phyloP scores from a whole-genome alignment of 92 coral and sea anemone genomes.

The Isaurus tuberculatus region DNA sequence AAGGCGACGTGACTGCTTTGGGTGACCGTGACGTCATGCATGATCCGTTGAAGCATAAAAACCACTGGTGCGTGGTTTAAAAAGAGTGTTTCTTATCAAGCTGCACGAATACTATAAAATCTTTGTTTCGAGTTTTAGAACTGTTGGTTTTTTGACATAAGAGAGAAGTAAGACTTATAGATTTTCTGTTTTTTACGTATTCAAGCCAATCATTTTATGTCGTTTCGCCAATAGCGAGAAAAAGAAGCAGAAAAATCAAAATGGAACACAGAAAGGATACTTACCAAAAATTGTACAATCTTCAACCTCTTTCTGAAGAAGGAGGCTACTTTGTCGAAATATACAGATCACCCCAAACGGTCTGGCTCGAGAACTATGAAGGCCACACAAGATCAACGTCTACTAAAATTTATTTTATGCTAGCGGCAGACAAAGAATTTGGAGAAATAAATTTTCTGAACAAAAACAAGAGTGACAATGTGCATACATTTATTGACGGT shows the following conservation, averaged over 20 bases:
- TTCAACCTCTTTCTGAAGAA: constrained; percentile 82
- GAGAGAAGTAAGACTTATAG: not conserved
- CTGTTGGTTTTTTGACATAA: not conserved
- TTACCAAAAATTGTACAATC: constrained; percentile 35
- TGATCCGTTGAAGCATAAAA: too few relatives aligned
- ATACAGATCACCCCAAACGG: constrained; percentile 58
- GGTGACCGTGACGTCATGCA: too few relatives aligned
- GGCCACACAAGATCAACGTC: constrained; percentile 62
- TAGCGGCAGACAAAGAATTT: constrained; percentile 56
- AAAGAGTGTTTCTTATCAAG: too few relatives aligned
- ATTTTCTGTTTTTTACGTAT: too few relatives aligned
- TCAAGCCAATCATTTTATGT: too few relatives aligned
- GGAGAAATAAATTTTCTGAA: constrained; percentile 76
- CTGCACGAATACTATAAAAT: too few relatives aligned
- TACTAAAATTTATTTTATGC: constrained; percentile 75
- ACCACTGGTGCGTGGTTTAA: too few relatives aligned
- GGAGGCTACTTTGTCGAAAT: constrained; percentile 86
- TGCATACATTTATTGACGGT: constrained; percentile 81
- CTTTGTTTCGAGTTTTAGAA: not conserved
- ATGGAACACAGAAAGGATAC: constrained; percentile 67
- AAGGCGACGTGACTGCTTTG: too few relatives aligned
- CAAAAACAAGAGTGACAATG: constrained; percentile 70
- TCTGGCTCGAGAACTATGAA: constrained; percentile 46
- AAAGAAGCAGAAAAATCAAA: too few relatives aligned
- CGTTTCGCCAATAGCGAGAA: too few relatives aligned